phyloP scores from a whole-genome alignment of 2,113 vertebrate species.

The Syngnathus scovelli region DNA sequence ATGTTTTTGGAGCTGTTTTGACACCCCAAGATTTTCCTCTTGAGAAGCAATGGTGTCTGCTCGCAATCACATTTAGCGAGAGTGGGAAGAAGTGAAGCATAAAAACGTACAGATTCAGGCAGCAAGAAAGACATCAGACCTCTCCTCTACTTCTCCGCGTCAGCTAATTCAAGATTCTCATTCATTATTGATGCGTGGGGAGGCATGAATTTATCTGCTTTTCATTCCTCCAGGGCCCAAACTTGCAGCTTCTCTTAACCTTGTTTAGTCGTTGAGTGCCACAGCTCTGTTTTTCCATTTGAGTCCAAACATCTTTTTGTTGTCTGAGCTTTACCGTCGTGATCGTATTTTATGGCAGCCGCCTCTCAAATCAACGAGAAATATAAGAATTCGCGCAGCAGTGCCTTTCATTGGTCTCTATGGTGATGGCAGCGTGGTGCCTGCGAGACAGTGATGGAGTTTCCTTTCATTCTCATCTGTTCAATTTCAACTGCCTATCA shows the following conservation, averaged over 20 bases:
- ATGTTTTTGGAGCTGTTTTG: slow-evolving; percentile 1
- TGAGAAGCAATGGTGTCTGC: slow-evolving; percentile 22
- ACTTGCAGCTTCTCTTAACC: slow-evolving; percentile 20
- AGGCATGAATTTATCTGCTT: slow-evolving; percentile 69
- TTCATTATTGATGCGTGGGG: slow-evolving; percentile 77
- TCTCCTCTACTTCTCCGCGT: slow-evolving; percentile 43
- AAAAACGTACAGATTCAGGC: slow-evolving; percentile 15
- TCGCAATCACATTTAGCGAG: slow-evolving; percentile 45
- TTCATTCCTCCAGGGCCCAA: slow-evolving; percentile 62
- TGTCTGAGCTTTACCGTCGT: neutral
- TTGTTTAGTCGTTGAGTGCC: neutral
- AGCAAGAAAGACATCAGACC: slow-evolving; percentile 40
- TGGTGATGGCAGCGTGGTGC: slow-evolving; percentile 27
- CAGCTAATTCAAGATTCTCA: slow-evolving; percentile 66
- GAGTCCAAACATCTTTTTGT: slow-evolving; percentile 7
- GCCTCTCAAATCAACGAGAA: slow-evolving; percentile 26
- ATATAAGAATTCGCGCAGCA: slow-evolving; percentile 7
- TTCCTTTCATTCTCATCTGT: slow-evolving; percentile 28
- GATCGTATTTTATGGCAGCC: slow-evolving; percentile 3
- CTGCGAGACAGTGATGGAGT: slow-evolving; percentile 19
- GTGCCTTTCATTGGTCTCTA: slow-evolving; percentile 30
- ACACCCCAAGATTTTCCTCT: slow-evolving; percentile 13
- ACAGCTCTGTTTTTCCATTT: neutral
- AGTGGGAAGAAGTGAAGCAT: slow-evolving; percentile 32
- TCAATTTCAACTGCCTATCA: slow-evolving; percentile 11